phyloP scores from a whole-genome alignment of 2,888 invertebrate species.

The Exocentrus adspersus region DNA sequence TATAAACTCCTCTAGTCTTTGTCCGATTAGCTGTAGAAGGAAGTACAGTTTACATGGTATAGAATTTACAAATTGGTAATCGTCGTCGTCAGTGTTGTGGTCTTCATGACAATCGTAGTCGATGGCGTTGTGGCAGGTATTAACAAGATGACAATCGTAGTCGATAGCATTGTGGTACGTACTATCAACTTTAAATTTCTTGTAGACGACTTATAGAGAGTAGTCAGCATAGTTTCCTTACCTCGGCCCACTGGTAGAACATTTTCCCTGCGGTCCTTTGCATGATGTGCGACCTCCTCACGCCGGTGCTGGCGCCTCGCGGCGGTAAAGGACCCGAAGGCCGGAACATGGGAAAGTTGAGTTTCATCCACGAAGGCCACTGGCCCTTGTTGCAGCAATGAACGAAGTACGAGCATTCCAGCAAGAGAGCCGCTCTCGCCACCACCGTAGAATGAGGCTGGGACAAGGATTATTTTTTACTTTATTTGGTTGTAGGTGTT shows the following conservation, averaged over 20 bases:
- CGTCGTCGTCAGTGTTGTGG: too few relatives aligned
- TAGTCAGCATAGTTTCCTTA: conserved; percentile 59
- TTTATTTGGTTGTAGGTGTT: background rate
- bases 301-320: conserved; percentile 58
- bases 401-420: conserved; percentile 97
- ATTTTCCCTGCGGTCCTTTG: conserved; percentile 94
- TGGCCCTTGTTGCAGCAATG: conserved; percentile 98
- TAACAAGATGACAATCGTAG: too few relatives aligned
- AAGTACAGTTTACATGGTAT: background rate
- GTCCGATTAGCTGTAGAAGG: conserved; percentile 65
- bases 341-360: conserved; percentile 79
- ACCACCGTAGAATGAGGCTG: conserved; percentile 95
- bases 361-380: conserved; percentile 98
- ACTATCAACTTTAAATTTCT: too few relatives aligned
- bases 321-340: conserved; percentile 73
- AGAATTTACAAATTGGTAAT: too few relatives aligned
- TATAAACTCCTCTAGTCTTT: conserved; percentile 90
- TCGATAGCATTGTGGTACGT: too few relatives aligned
- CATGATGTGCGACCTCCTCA: conserved; percentile 72
- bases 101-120: too few relatives aligned
- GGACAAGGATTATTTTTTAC: conserved; percentile 50
- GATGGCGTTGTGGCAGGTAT: too few relatives aligned
- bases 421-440: conserved; percentile 87
- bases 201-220: too few relatives aligned
- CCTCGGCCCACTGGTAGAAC: conserved; percentile 98